phyloP scores from a whole-genome alignment of 2,113 vertebrate species.

The Hippotragus niger region DNA sequence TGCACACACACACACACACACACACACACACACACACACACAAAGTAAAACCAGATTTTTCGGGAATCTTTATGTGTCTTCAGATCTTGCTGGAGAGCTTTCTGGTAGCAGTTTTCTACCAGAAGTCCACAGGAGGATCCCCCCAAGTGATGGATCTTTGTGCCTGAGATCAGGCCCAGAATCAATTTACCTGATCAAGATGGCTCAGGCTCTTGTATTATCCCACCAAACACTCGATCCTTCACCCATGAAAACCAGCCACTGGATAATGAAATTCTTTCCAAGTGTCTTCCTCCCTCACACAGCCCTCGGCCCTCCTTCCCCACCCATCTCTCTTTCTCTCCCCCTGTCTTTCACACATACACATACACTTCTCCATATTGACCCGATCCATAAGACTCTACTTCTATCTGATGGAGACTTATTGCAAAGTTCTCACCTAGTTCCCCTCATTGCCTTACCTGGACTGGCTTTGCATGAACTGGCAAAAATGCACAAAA shows the following conservation, averaged over 20 bases:
- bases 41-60: background rate
- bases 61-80: background rate
- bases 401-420: background rate
- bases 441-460: background rate
- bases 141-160: background rate
- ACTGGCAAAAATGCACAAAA: background rate
- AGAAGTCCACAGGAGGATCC: background rate
- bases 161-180: background rate
- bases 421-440: background rate
- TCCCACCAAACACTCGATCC: background rate
- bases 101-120: background rate
- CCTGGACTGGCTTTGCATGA: background rate
- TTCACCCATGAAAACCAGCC: background rate
- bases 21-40: background rate
- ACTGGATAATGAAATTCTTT: background rate
- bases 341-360: background rate
- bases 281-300: background rate
- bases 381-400: background rate
- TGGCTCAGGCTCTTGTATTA: background rate
- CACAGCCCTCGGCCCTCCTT: background rate
- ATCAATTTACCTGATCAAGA: background rate
- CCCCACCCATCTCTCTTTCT: background rate
- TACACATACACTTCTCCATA: background rate
- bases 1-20: fast-evolving
- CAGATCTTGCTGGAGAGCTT: background rate